Percentiles rank a stretch among this genome's conserved stretches.
Evolutionary conservation across 1,140 invertebrate species (phyloP).

Genomic region (Ceratoteleas bidentatus): DNA sequence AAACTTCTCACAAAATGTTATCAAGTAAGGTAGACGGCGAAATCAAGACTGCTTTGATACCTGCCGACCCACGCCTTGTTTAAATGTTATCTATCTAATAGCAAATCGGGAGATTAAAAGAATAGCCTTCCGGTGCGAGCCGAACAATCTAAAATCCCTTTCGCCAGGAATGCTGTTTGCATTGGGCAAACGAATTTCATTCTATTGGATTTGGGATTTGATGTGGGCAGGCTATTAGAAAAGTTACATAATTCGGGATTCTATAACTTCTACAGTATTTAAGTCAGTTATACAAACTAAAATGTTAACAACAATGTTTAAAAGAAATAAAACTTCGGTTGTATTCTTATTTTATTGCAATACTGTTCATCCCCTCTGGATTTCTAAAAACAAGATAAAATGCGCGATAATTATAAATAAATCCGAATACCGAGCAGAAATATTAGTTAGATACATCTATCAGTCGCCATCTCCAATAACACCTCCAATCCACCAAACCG

Average conservation of each 20-base stretch:
- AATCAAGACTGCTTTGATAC: slow-evolving; percentile 39
- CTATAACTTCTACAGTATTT: too few relatives aligned
- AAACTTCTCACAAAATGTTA: slow-evolving; percentile 67
- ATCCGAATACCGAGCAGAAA: too few relatives aligned
- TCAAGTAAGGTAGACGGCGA: slow-evolving; percentile 47
- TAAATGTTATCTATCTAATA: slow-evolving; percentile 37
- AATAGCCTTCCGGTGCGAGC: slow-evolving; percentile 40
- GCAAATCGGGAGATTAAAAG: slow-evolving; percentile 35
- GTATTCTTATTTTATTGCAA: too few relatives aligned
- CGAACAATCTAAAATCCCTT: slow-evolving; percentile 18
- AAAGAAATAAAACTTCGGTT: too few relatives aligned
- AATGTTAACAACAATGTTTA: too few relatives aligned
- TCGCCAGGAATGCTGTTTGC: slow-evolving; percentile 24
- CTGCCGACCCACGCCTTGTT: slow-evolving; percentile 32
- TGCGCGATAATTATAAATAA: too few relatives aligned
- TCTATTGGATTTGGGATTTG: slow-evolving; percentile 31
- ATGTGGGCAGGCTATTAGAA: slow-evolving; percentile 17
- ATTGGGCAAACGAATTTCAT: slow-evolving; percentile 43
- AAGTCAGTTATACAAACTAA: too few relatives aligned
- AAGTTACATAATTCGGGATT: slow-evolving; percentile 11
- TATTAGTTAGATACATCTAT: too few relatives aligned
- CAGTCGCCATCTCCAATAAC: too few relatives aligned
- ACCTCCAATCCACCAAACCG: too few relatives aligned
- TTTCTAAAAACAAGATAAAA: too few relatives aligned
- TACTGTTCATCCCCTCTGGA: too few relatives aligned